phyloP scores from a whole-genome alignment of 2,113 vertebrate species.

The Sinosuthora webbiana region DNA sequence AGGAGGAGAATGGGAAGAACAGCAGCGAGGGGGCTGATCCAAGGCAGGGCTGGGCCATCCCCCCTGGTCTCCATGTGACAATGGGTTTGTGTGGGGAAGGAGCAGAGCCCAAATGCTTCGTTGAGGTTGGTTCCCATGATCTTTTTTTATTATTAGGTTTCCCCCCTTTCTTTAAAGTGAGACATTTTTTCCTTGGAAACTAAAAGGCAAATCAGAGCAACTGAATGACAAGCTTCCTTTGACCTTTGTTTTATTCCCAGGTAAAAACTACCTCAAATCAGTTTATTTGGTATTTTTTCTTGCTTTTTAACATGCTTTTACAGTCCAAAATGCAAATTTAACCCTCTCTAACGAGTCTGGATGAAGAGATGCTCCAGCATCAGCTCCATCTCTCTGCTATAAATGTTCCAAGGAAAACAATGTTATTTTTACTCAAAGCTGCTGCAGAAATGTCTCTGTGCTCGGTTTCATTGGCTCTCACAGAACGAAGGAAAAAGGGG shows the following conservation, averaged over 20 bases:
- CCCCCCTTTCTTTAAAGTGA: neutral
- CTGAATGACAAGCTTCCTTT: neutral
- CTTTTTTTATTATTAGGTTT: neutral
- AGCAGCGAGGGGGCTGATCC: rapidly evolving
- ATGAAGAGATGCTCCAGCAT: neutral
- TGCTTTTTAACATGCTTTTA: neutral
- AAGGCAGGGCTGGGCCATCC: neutral
- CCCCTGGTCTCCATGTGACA: rapidly evolving
- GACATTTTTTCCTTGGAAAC: neutral
- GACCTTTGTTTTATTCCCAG: neutral
- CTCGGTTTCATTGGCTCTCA: neutral
- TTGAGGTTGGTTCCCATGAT: neutral
- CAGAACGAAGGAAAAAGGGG: neutral
- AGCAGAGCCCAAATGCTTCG: neutral
- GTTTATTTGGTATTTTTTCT: neutral
- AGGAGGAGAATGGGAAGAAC: neutral
- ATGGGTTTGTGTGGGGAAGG: neutral
- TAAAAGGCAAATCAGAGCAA: neutral
- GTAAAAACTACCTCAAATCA: neutral
- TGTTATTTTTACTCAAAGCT: neutral
- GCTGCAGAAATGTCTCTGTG: neutral
- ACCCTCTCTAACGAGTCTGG: neutral
- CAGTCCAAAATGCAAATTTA: neutral
- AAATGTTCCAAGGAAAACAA: neutral
- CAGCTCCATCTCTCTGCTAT: neutral